Evolutionary conservation across 2,888 invertebrate genomes (phyloP).

Genomic region (Nephrotoma guestfalica): DNA sequence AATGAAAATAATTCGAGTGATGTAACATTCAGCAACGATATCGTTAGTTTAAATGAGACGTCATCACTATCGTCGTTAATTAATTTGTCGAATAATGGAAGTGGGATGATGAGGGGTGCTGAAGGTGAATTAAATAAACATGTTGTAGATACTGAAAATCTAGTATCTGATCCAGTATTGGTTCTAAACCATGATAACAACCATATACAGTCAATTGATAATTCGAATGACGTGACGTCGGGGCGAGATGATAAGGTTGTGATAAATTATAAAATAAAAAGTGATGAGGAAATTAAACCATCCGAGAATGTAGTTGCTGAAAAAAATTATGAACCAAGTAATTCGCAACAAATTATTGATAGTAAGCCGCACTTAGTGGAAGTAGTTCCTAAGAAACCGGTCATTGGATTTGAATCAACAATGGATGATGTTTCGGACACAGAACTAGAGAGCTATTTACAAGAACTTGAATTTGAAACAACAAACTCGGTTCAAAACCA

Average conservation of each 20-base stretch:
- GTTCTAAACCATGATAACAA: neutral
- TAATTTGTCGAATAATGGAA: neutral
- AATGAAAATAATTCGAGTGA: conserved; percentile 10
- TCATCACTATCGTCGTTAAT: conserved; percentile 4
- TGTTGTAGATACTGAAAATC: neutral
- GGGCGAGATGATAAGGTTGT: neutral
- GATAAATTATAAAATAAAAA: neutral
- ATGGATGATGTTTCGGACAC: conserved; percentile 34
- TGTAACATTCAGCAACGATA: conserved; percentile 10
- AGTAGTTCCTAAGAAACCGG: neutral
- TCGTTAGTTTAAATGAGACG: conserved; percentile 12
- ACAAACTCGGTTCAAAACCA: neutral
- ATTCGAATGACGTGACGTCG: neutral
- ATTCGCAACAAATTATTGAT: neutral
- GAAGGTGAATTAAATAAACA: neutral
- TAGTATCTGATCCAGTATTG: neutral
- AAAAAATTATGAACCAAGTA: neutral
- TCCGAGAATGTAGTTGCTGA: neutral
- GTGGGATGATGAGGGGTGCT: neutral
- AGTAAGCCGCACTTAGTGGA: neutral
- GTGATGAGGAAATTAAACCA: neutral
- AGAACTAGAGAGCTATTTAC: conserved; percentile 31
- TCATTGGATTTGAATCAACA: conserved; percentile 29
- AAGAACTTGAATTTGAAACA: conserved; percentile 24
- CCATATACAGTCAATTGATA: neutral